Conservation (phyloP, 2,113 vertebrate genomes). For the Hippocampus barbouri region DNA sequence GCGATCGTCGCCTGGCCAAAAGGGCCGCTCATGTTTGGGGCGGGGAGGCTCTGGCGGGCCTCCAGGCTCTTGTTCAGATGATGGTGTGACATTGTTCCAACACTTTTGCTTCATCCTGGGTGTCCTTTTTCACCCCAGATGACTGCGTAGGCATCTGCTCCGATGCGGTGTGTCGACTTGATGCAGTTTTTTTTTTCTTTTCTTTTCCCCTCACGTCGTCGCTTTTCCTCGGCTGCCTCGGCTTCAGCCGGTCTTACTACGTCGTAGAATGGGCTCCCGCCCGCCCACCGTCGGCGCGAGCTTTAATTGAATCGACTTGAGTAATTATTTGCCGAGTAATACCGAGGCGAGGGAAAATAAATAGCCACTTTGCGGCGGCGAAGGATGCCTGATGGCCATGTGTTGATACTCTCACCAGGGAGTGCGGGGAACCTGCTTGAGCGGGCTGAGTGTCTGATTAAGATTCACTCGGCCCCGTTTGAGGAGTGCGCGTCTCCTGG, state of each 20-base stretch:
- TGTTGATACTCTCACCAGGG: constrained; percentile 69
- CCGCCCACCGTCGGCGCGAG: constrained; percentile 40
- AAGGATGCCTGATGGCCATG: constrained; percentile 70
- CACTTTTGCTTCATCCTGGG: constrained; percentile 43
- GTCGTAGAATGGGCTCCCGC: background rate
- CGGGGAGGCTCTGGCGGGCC: constrained; percentile 40
- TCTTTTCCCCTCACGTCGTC: constrained; percentile 50
- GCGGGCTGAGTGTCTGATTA: constrained; percentile 68
- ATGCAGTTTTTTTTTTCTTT: constrained; percentile 13
- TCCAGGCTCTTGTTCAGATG: constrained; percentile 54
- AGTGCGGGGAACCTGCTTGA: constrained; percentile 61
- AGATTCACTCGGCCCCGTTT: constrained; percentile 67
- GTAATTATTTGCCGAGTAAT: constrained; percentile 72
- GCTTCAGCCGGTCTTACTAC: constrained; percentile 26
- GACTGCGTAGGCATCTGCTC: constrained; percentile 54
- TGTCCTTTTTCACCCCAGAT: constrained; percentile 61
- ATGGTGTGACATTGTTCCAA: constrained; percentile 66
- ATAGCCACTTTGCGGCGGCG: constrained; percentile 65
- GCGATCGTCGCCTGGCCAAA: constrained; percentile 44
- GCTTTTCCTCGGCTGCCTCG: constrained; percentile 49
- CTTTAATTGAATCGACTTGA: constrained; percentile 68
- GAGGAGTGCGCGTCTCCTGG: constrained; percentile 66
- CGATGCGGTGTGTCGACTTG: constrained; percentile 48
- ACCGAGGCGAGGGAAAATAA: constrained; percentile 62
- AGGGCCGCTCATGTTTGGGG: constrained; percentile 22